Evolutionary conservation across 2,888 invertebrate genomes (phyloP).

Genomic region (Drosophila pegasa): DNA sequence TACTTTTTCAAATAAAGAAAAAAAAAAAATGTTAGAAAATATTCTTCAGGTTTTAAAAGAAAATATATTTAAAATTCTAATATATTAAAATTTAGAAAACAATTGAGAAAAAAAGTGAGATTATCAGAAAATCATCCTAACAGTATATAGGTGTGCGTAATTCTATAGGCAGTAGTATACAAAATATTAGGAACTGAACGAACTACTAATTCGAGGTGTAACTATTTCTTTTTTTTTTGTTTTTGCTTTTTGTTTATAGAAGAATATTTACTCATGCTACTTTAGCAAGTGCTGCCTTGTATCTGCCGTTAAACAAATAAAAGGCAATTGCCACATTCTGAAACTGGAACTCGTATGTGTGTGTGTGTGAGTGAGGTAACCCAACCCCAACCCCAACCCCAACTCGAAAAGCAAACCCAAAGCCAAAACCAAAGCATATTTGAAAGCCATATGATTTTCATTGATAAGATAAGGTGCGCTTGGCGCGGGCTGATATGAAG

Average conservation of each 20-base stretch:
- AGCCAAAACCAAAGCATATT: conserved; percentile 49
- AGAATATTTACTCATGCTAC: conserved; percentile 25
- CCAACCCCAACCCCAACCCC: conserved; percentile 8
- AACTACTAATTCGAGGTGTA: conserved; percentile 19
- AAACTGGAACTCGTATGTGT: conserved; percentile 4
- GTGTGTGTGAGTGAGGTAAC: conserved; percentile 14
- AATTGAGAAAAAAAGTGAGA: too few species aligned
- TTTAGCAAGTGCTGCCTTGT: conserved; percentile 30
- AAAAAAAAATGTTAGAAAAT: too few species aligned
- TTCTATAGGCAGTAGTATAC: not conserved
- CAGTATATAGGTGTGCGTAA: not conserved
- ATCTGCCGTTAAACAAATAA: conserved; percentile 29
- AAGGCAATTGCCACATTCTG: conserved; percentile 33
- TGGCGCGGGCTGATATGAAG: conserved; percentile 33
- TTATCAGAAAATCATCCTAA: too few species aligned
- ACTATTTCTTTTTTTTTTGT: conserved; percentile 11
- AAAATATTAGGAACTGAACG: not conserved
- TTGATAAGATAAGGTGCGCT: conserved; percentile 54
- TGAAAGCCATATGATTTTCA: conserved; percentile 48
- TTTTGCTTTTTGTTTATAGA: not conserved
- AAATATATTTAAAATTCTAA: too few species aligned
- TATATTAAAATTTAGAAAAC: too few species aligned
- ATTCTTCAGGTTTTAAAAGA: too few species aligned
- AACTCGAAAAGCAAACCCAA: conserved; percentile 21
- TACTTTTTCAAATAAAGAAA: too few species aligned